Evolutionary conservation across 2,888 invertebrate species (phyloP).

Genomic region (Isoperla grammatica): DNA sequence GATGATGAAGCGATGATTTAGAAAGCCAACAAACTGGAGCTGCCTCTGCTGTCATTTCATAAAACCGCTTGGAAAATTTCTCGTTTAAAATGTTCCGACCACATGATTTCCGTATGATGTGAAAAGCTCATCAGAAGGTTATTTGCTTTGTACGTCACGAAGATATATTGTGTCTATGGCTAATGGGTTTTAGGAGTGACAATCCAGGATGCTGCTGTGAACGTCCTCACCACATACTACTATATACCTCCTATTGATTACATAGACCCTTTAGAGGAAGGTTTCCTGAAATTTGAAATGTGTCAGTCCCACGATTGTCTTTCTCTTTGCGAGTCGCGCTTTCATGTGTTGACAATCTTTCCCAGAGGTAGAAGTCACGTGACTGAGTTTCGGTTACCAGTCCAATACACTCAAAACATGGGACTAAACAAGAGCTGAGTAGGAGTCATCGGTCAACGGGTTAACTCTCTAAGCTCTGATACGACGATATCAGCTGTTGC

Average conservation of each 20-base stretch:
- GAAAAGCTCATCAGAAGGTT: not conserved
- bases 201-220: constrained; percentile 10
- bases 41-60: not conserved
- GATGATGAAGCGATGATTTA: not conserved
- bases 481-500: not conserved
- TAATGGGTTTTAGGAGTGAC: constrained; percentile 17
- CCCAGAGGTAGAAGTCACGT: no score
- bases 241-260: constrained; percentile 12
- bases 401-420: no score
- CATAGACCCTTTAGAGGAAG: not conserved
- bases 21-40: not conserved
- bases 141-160: constrained; percentile 9
- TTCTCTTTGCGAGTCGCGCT: not conserved
- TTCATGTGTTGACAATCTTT: no score
- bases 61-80: not conserved
- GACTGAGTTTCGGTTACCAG: no score
- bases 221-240: not conserved
- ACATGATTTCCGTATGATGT: not conserved
- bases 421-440: not conserved
- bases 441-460: constrained; percentile 5
- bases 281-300: constrained; percentile 14
- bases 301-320: constrained; percentile 13
- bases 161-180: constrained; percentile 11
- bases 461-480: constrained; percentile 5
- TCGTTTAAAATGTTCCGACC: not conserved